phyloP scores from a whole-genome alignment of 2,113 vertebrate genomes.

The Grammomys surdaster region DNA sequence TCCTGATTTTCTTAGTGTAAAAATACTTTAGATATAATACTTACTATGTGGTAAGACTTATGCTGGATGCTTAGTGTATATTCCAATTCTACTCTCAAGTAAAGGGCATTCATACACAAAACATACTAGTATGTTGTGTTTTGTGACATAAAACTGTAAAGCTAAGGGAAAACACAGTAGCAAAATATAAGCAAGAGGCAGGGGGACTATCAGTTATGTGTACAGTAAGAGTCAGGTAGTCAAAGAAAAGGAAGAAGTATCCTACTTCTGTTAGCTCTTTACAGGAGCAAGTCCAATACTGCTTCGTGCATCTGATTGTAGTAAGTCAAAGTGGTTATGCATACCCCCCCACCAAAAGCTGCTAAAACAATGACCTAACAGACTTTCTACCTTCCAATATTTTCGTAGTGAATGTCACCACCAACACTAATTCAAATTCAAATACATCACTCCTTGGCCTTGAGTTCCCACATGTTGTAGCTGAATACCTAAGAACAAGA shows the following conservation, averaged over 20 bases:
- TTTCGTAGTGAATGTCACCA: background rate
- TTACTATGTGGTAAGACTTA: background rate
- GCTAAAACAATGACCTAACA: background rate
- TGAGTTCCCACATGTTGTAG: background rate
- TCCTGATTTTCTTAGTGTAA: background rate
- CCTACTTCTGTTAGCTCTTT: background rate
- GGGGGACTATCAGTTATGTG: background rate
- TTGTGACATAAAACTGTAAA: background rate
- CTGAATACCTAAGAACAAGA: background rate
- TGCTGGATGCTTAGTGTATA: background rate
- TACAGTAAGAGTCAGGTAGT: background rate
- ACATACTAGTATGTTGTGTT: background rate
- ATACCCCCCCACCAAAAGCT: background rate
- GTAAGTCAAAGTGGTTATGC: background rate
- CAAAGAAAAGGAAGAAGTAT: background rate
- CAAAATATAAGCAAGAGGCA: background rate
- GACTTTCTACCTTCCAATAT: background rate
- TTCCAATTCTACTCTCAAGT: background rate
- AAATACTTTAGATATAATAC: background rate
- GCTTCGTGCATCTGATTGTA: background rate
- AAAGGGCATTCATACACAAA: background rate
- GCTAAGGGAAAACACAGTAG: background rate
- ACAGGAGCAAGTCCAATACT: background rate
- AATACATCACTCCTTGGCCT: background rate
- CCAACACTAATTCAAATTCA: background rate